Evolutionary conservation across 2,113 vertebrate genomes (phyloP), one percentile per base, ranked within the genome.

Genomic region (Spea multiplicata): DNA sequence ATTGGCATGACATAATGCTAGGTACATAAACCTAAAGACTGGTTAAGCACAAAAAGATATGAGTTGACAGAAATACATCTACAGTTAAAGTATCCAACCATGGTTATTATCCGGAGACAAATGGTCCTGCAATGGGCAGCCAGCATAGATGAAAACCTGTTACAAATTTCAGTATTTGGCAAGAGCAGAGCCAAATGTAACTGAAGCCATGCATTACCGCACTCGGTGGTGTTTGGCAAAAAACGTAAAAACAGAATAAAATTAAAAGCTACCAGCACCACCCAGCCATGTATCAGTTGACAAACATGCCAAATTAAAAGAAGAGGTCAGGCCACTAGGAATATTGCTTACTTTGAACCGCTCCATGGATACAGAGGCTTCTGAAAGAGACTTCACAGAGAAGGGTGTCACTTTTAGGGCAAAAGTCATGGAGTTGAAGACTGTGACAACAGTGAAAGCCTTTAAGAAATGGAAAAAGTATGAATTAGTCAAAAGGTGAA

Each of bases 361-460:
- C 75, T 98, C 95, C 76, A 92, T 87, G 16, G 96, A 92, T 50
- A 98, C 95, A 0, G 95, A 95, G 4, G 94, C 96, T 82, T 98
- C 96, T 0, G 96, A 96, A 2, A 98, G 88, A 52, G 95, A 96
- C 84, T 97, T 98, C 81, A 98, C 95, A 6, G 95, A 97, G 81
- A 98, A 96, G 0, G 96, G 96, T 0, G 96, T 98, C 76, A 98
- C 95, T 91, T 98, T 98, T 74, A 98, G 88, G 78, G 96, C 95
- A 89, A 98, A 98, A 72, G 96, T 97, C 96, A 98, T 98, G 62
- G 96, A 94, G 80, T 97, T 98, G 83, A 97, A 98, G 75, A 98
- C 95, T 6, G 95, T 98, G 46, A 98, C 95, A 75, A 98, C 96
- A 8, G 96, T 97, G 85, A 98, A 98, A 69, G 96, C 96, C 96